Evolutionary conservation across 2,113 vertebrate species (phyloP), one percentile per base, ranked within the genome.

Genomic region (Engystomops pustulosus): DNA sequence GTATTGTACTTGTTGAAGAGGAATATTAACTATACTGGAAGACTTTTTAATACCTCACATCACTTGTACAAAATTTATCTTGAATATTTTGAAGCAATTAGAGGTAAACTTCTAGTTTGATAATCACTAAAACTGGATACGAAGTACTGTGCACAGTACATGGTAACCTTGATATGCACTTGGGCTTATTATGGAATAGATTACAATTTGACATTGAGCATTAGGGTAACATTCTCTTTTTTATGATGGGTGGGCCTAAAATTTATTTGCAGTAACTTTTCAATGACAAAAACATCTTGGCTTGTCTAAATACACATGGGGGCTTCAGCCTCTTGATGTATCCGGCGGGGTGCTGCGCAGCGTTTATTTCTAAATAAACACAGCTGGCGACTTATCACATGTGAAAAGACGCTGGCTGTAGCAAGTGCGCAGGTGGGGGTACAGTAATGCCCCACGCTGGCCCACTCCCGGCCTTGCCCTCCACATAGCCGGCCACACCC

Each of bases 1-100:
- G 90, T 79, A 88, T 91, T 89, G 88, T 91, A 92, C 91, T 90
- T 87, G 92, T 94, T 89, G 87, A 87, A 88, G 87, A 89, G 89
- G 20, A 65, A 65, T 32, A 5, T 90, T 88, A 77, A 77, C 88
- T 91, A 90, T 34, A 90, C 85, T 82, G 90, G 90, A 90, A 77
- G 60, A 36, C 27, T 23, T 58, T 86, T 87, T 55, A 55, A 70
- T 70, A 85, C 62, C 62, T 85, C 75, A 58, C 45, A n/a, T 32
- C n/a, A 27, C 8, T 78, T 25, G 53, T 30, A 65, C 60, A 44
- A 38, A 38, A 82, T 38, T 45, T 55, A 32, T 55, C 44, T n/a
- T 7, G 34, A 74, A 74, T 27, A 69, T 15, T 71, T 62, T 1
- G 51, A 60, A 7, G n/a, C 25, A 74, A 62, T 32, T 32, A 74